Conservation (phyloP, 2,797 vertebrate species). For the Myripristis murdjan region DNA sequence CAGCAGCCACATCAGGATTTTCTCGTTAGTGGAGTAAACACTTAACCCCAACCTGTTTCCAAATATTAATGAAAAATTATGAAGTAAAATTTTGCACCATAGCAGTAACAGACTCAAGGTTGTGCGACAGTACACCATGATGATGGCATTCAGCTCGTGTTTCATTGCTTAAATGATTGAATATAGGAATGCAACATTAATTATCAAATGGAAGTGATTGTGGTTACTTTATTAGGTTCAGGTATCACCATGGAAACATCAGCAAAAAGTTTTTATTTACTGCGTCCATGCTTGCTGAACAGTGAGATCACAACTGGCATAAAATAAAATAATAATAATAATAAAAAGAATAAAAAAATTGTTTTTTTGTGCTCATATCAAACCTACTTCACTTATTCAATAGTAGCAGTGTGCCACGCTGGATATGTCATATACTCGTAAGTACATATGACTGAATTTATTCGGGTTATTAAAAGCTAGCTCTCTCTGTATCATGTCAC, state of each 20-base stretch:
- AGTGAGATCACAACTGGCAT: no score
- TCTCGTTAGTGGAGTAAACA: no score
- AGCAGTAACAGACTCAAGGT: no score
- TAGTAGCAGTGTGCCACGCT: background rate
- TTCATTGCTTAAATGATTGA: no score
- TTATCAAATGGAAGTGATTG: background rate
- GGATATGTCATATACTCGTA: background rate
- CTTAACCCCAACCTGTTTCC: no score
- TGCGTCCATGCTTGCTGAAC: background rate
- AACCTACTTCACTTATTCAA: background rate
- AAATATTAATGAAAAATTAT: no score
- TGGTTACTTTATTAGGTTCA: background rate
- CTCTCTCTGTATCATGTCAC: background rate
- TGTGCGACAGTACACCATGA: no score
- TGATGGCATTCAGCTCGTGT: no score
- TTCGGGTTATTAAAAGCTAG: background rate
- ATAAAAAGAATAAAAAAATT: background rate
- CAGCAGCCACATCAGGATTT: no score
- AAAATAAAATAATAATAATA: no score
- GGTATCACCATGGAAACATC: slow-evolving; percentile 28
- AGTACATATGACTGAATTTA: background rate
- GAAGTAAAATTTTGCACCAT: no score
- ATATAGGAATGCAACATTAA: no score
- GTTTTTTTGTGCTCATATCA: background rate
- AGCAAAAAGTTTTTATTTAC: background rate